Evolutionary conservation across 2,797 vertebrate genomes (phyloP), one percentile per base, ranked within the genome.

Genomic region (Scomberomorus guttatus): DNA sequence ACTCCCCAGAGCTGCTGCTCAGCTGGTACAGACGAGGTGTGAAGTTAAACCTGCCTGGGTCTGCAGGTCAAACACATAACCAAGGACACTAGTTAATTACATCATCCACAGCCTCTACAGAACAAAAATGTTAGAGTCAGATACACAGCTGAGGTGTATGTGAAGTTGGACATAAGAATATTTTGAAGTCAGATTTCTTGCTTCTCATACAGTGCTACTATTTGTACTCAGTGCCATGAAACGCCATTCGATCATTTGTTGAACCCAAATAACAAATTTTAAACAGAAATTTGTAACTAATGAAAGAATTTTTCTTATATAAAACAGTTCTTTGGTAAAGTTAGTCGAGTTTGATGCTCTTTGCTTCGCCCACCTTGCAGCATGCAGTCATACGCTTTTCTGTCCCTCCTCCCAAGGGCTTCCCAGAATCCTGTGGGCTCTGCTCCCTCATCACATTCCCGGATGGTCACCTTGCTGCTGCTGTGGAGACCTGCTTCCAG

Each of bases 371-470:
- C 93, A 99, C 98, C 98, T 96, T 98, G 97, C 75, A 99, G 93
- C 98, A 99, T 99, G 94, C 98, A 99, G 68, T 99, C 98, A 0
- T 99, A 99, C 1, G 96, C 96, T 81, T 99, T 99, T 70, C 98
- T 95, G 90, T 99, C 98, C 91, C 96, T 95, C 83, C 96, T 95
- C 61, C 97, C 95, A 1, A 99, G 78, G 0, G 97, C 97, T 0
- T 98, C 97, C 97, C 98, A 99, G 94, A 99, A 98, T 75, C 95
- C 97, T 39, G 92, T 20, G 0, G 96, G 96, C 92, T 99, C 98
- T 0, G 94, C 92, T 12, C 98, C 98, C 83, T 99, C 98, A 0
- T 98, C 96, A 82, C 94, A 98, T 91, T 98, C 97, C 1, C 95
- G 93, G 60, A 99, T 96, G 0, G 95, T 98, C 90, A 99, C 97